Conservation (phyloP, 2,113 vertebrate genomes). For the Psophia crepitans region DNA sequence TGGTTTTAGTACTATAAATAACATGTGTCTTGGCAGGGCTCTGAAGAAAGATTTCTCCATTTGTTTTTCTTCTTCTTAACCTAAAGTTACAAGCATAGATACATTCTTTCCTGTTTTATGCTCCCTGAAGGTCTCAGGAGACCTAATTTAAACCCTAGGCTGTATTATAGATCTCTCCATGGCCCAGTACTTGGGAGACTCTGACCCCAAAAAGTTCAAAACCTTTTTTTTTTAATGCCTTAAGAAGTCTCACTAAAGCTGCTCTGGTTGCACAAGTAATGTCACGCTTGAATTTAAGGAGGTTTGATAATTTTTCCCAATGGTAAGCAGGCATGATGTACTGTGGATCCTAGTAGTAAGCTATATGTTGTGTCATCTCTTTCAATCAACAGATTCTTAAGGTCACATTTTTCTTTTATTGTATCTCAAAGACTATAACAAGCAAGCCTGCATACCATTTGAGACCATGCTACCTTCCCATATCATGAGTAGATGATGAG, state of each 20-base stretch:
- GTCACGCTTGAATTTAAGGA: neutral
- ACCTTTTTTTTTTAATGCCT: neutral
- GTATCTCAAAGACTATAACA: neutral
- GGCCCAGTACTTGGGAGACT: neutral
- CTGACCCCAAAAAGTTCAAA: neutral
- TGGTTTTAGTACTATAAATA: constrained; percentile 20
- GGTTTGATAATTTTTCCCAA: neutral
- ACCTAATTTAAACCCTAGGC: neutral
- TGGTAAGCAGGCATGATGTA: neutral
- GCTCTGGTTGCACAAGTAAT: neutral
- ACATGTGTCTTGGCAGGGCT: neutral
- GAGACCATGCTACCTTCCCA: neutral
- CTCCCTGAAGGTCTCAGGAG: neutral
- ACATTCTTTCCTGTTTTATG: neutral
- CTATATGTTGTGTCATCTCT: neutral
- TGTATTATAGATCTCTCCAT: neutral
- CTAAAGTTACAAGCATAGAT: neutral
- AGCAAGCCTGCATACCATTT: neutral
- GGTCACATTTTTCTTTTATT: neutral
- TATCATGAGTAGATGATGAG: neutral
- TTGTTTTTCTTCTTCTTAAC: constrained; percentile 27
- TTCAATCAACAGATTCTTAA: neutral
- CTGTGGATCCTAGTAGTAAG: neutral
- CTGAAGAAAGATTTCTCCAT: constrained; percentile 29
- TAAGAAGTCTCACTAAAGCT: neutral